Conservation (phyloP, 2,888 invertebrate species). For the Spilosoma lubricipeda region DNA sequence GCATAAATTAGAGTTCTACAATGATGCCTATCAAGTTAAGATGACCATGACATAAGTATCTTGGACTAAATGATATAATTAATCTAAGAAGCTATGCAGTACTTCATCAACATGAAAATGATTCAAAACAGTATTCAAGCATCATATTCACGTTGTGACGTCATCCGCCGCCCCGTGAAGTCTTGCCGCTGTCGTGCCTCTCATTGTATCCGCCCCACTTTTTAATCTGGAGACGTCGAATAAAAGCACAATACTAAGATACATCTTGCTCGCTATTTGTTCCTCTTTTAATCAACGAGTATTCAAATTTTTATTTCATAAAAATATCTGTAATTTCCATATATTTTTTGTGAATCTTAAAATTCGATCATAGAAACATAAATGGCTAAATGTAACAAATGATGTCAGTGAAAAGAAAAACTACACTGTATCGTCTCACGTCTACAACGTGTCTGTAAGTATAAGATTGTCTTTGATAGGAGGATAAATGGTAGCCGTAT, state of each 20-base stretch:
- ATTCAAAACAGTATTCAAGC: slow-evolving; percentile 63
- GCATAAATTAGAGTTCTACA: not conserved
- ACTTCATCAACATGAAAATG: slow-evolving; percentile 25
- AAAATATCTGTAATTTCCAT: slow-evolving; percentile 28
- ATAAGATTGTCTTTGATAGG: slow-evolving; percentile 66
- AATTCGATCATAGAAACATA: slow-evolving; percentile 24
- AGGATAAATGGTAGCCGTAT: slow-evolving; percentile 77
- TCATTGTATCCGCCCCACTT: slow-evolving; percentile 80
- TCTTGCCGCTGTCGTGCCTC: slow-evolving; percentile 64
- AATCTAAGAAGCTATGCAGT: not conserved
- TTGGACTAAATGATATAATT: not conserved
- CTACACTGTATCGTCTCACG: slow-evolving; percentile 55
- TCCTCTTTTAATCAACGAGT: slow-evolving; percentile 73
- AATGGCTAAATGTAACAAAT: slow-evolving; percentile 51
- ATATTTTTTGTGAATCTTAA: slow-evolving; percentile 2
- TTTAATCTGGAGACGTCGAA: slow-evolving; percentile 83
- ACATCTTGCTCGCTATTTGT: slow-evolving; percentile 72
- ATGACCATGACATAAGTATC: too few relatives aligned
- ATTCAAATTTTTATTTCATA: slow-evolving; percentile 54
- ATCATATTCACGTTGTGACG: slow-evolving; percentile 73
- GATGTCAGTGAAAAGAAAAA: slow-evolving; percentile 61
- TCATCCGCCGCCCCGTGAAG: slow-evolving; percentile 63
- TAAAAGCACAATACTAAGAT: slow-evolving; percentile 80
- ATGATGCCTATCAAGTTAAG: not conserved
- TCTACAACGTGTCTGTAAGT: slow-evolving; percentile 67